Evolutionary conservation across 2,888 invertebrate species (phyloP).

Genomic region (Dynastes grantii): DNA sequence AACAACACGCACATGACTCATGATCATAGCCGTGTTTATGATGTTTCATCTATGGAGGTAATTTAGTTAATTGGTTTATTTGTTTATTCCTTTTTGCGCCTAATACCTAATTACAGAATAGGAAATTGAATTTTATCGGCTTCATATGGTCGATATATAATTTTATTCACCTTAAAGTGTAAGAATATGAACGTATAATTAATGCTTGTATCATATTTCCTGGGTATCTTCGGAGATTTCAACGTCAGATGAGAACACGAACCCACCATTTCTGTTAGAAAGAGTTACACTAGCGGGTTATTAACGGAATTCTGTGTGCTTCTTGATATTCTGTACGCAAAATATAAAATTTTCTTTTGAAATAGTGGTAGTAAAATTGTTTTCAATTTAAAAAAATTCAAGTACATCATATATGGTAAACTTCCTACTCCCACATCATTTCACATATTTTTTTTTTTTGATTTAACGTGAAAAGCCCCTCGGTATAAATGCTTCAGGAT

Average conservation of each 20-base stretch:
- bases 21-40: slow-evolving; percentile 8
- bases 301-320: too few relatives aligned
- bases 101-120: slow-evolving; percentile 20
- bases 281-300: too few relatives aligned
- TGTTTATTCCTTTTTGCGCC: slow-evolving; percentile 9
- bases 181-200: slow-evolving; percentile 28
- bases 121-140: slow-evolving; percentile 18
- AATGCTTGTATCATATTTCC: background rate
- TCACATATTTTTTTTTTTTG: too few relatives aligned
- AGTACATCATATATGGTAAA: too few relatives aligned
- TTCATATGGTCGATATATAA: background rate
- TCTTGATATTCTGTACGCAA: too few relatives aligned
- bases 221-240: slow-evolving; percentile 7
- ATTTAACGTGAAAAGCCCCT: too few relatives aligned
- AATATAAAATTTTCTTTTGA: too few relatives aligned
- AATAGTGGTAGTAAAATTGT: too few relatives aligned
- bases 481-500: too few relatives aligned
- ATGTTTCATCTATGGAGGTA: slow-evolving; percentile 1
- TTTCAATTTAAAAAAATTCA: too few relatives aligned
- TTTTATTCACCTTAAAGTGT: slow-evolving; percentile 3
- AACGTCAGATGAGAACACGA: slow-evolving; percentile 9
- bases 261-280: background rate
- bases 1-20: slow-evolving; percentile 41
- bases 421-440: too few relatives aligned
- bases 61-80: slow-evolving; percentile 33